Percentiles rank a stretch among this genome's conserved stretches.
These are phyloP conservation scores for Phengaris arion DNA, from an alignment of 2,888 invertebrate genomes.

Conservation along the genomic window DNA sequence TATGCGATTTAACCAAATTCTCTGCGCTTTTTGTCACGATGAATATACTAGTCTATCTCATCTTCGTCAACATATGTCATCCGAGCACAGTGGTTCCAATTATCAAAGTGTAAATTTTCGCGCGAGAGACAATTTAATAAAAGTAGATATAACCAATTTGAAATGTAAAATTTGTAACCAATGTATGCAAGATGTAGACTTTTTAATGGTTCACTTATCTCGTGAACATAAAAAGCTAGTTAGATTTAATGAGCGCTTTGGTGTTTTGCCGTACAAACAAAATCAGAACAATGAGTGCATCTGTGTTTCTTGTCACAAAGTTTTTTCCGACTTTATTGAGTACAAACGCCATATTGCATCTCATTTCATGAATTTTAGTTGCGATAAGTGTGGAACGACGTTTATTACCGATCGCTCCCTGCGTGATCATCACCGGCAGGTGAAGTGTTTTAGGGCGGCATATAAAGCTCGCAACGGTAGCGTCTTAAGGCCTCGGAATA, in stretches of 20 bases:
- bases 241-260: slow-evolving; percentile 64
- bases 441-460: slow-evolving; percentile 64
- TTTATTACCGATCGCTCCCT: slow-evolving; percentile 67
- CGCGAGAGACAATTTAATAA: slow-evolving; percentile 66
- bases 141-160: slow-evolving; percentile 68
- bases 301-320: slow-evolving; percentile 65
- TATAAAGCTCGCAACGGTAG: slow-evolving; percentile 68
- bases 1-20: slow-evolving; percentile 67
- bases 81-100: slow-evolving; percentile 59
- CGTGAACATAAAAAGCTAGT: slow-evolving; percentile 62
- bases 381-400: slow-evolving; percentile 69
- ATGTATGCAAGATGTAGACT: slow-evolving; percentile 58
- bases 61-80: slow-evolving; percentile 61
- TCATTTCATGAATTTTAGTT: slow-evolving; percentile 68
- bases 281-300: slow-evolving; percentile 53
- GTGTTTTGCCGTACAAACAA: slow-evolving; percentile 68
- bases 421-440: slow-evolving; percentile 65
- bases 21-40: slow-evolving; percentile 68
- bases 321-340: slow-evolving; percentile 55
- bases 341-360: slow-evolving; percentile 66
- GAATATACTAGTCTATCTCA: slow-evolving; percentile 57
- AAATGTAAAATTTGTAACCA: slow-evolving; percentile 64
- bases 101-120: slow-evolving; percentile 69
- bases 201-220: slow-evolving; percentile 63
- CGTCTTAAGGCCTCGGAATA: slow-evolving; percentile 59